Evolutionary conservation across 2,113 vertebrate species (phyloP).

Genomic region (Ursus arctos): DNA sequence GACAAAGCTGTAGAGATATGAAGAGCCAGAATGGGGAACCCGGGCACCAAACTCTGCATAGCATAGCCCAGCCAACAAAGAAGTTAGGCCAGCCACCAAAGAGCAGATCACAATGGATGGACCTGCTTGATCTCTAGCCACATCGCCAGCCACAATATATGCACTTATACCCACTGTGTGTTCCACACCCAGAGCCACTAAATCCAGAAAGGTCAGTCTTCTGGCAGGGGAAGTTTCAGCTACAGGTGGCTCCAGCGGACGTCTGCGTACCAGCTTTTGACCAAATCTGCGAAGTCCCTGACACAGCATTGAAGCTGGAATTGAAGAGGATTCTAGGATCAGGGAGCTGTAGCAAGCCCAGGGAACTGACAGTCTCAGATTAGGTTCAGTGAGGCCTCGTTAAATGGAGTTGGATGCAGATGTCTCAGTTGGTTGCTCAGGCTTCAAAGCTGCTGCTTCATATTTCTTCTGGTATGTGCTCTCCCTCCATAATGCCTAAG

Average conservation of each 20-base stretch:
- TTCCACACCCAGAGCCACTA: accelerated
- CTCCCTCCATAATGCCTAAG: neutral
- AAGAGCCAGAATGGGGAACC: too few relatives aligned
- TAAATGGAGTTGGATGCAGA: too few relatives aligned
- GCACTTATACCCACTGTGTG: accelerated
- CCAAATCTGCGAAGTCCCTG: neutral
- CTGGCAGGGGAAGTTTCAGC: neutral
- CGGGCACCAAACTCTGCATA: neutral
- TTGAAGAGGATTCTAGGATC: neutral
- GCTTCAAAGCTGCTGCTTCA: too few relatives aligned
- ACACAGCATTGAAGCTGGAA: neutral
- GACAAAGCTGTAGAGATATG: neutral
- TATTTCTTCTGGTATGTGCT: neutral
- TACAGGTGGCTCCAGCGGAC: accelerated
- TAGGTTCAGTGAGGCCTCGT: neutral
- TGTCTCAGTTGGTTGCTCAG: too few relatives aligned
- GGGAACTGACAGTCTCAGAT: accelerated
- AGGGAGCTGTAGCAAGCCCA: neutral
- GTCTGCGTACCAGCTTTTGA: accelerated
- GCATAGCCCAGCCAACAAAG: accelerated
- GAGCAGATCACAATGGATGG: neutral
- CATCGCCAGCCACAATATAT: neutral
- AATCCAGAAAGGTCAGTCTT: neutral
- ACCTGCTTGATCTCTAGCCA: neutral
- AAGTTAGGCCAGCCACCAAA: accelerated